Conservation (phyloP, 1,140 invertebrate genomes). For the Lepidurus couesii region DNA sequence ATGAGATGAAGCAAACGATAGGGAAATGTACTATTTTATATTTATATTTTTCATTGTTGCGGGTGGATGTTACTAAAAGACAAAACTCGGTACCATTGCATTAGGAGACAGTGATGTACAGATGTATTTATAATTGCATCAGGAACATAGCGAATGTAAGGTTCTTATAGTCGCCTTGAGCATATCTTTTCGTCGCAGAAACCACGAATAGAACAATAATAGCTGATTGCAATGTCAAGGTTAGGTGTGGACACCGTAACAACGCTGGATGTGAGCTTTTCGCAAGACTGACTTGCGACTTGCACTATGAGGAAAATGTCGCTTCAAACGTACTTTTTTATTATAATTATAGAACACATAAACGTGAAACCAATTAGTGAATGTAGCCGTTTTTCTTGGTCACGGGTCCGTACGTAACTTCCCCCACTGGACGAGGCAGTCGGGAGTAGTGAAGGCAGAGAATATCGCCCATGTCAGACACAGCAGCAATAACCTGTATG, state of each 20-base stretch:
- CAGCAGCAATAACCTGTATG: constrained; percentile 57
- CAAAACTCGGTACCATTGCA: no score
- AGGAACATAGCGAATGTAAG: background rate
- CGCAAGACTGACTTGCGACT: background rate
- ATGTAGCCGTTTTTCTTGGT: background rate
- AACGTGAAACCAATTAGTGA: background rate
- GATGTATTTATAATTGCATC: no score
- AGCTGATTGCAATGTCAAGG: background rate
- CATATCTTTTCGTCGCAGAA: background rate
- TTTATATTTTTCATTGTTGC: no score
- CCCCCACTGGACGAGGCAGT: constrained; percentile 35
- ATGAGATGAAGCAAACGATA: no score
- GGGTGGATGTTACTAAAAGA: no score
- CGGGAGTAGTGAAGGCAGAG: constrained; percentile 66
- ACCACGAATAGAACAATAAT: background rate
- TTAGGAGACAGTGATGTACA: no score
- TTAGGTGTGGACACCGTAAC: background rate
- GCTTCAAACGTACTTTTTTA: background rate
- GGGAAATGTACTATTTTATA: no score
- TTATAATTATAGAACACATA: background rate
- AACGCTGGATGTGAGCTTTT: background rate
- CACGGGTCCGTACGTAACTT: constrained; percentile 31
- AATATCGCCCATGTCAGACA: constrained; percentile 62
- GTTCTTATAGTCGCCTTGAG: background rate
- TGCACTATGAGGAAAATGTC: background rate